Conservation (phyloP, 1,140 invertebrate species). For the Anastrepha obliqua region DNA sequence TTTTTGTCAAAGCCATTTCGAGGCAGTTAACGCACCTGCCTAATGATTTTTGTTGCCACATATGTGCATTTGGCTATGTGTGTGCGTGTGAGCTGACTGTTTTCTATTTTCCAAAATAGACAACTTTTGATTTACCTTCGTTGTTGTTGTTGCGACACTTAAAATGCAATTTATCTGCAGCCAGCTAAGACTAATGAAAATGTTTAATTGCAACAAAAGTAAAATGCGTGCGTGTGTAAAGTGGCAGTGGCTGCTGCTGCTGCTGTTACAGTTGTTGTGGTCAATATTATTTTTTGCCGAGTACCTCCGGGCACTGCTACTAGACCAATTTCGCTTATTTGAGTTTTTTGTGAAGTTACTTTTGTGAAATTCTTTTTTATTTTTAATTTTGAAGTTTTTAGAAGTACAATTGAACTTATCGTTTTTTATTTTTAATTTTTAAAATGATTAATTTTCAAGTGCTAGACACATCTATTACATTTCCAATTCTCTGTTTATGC, state of each 20-base stretch:
- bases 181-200: conserved; percentile 4
- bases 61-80: not conserved
- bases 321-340: too few relatives aligned
- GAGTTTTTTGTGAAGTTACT: not conserved
- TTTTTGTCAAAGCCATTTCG: conserved; percentile 4
- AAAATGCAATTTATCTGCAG: conserved; percentile 27
- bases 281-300: too few relatives aligned
- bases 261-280: not conserved
- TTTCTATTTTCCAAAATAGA: not conserved
- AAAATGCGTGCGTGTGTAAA: not conserved
- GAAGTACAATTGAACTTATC: too few relatives aligned
- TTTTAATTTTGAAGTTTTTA: too few relatives aligned
- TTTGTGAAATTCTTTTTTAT: not conserved
- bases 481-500: not conserved
- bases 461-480: too few relatives aligned
- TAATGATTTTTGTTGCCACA: not conserved
- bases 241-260: not conserved
- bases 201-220: not conserved
- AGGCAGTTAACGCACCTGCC: not conserved
- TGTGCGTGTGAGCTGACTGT: not conserved
- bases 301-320: too few relatives aligned
- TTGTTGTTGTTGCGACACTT: conserved; percentile 12
- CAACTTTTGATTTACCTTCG: not conserved
- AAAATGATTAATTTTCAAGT: too few relatives aligned
- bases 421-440: too few relatives aligned